Conservation (phyloP, 2,888 invertebrate genomes). For the Orthosia gracilis region DNA sequence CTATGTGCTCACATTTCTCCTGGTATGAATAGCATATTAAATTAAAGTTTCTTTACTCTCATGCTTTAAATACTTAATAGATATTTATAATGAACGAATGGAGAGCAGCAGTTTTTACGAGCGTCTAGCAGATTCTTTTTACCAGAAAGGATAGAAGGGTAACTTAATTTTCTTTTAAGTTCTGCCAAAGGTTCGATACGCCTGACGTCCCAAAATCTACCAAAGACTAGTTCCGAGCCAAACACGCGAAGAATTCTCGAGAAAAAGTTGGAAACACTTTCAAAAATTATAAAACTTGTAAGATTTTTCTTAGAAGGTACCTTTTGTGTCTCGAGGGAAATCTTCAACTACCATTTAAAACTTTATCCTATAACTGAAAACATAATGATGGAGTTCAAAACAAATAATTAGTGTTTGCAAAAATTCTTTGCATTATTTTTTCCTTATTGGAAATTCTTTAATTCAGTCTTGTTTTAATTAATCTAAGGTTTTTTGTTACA, state of each 20-base stretch:
- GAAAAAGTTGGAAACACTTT: slow-evolving; percentile 41
- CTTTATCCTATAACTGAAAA: slow-evolving; percentile 42
- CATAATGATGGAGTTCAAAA: slow-evolving; percentile 60
- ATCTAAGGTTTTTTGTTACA: slow-evolving; percentile 7
- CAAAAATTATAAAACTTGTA: slow-evolving; percentile 48
- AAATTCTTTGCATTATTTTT: slow-evolving; percentile 9
- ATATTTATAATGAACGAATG: slow-evolving; percentile 13
- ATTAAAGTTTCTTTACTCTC: slow-evolving; percentile 14
- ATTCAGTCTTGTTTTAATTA: slow-evolving; percentile 21
- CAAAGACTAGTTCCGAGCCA: slow-evolving; percentile 35
- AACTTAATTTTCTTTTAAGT: slow-evolving; percentile 1
- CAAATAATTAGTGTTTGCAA: slow-evolving; percentile 62
- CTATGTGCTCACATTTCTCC: neutral
- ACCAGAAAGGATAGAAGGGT: neutral
- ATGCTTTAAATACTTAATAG: slow-evolving; percentile 25
- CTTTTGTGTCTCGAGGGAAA: slow-evolving; percentile 43
- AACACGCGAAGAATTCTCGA: slow-evolving; percentile 14
- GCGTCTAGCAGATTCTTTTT: neutral
- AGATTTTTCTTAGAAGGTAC: slow-evolving; percentile 36
- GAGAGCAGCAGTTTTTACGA: neutral
- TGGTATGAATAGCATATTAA: slow-evolving; percentile 27
- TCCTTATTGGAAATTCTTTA: slow-evolving; percentile 22
- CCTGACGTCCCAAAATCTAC: neutral
- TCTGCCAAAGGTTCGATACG: neutral
- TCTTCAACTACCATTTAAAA: slow-evolving; percentile 51